A percentile compares a stretch with the other conserved stretches of the same genome.
Evolutionary conservation across 2,888 invertebrate genomes (phyloP).

Genomic region (Ariolimax columbianus): DNA sequence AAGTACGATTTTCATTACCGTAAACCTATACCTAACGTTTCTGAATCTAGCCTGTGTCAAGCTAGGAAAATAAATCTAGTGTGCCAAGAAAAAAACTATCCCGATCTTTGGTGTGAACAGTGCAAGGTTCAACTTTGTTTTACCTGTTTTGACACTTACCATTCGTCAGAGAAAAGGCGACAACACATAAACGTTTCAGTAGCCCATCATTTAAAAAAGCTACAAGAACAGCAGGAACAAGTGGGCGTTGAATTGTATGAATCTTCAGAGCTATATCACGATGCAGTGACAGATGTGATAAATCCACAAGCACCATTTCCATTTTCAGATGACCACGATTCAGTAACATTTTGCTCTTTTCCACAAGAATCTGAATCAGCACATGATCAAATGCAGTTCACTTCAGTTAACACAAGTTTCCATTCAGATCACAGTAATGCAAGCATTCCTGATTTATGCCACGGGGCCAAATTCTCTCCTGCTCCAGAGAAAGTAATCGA

Average conservation of each 20-base stretch:
- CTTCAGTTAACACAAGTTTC: constrained; percentile 60
- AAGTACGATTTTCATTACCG: constrained; percentile 74
- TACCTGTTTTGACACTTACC: constrained; percentile 74
- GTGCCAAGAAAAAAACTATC: constrained; percentile 75
- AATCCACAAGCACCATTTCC: constrained; percentile 67
- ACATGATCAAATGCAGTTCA: constrained; percentile 49
- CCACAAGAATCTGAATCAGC: constrained; percentile 61
- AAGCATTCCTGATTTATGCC: constrained; percentile 67
- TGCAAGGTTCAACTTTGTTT: constrained; percentile 75
- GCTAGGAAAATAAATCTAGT: constrained; percentile 49
- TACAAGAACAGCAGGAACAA: constrained; percentile 57
- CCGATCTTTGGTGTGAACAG: constrained; percentile 76
- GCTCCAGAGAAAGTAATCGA: not conserved
- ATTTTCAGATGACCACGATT: constrained; percentile 63
- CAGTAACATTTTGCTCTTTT: constrained; percentile 72
- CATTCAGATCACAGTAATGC: constrained; percentile 64
- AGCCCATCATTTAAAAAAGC: constrained; percentile 55
- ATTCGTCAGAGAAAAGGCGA: constrained; percentile 54
- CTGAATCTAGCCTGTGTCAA: constrained; percentile 73
- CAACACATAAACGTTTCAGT: constrained; percentile 60
- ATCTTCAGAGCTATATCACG: constrained; percentile 52
- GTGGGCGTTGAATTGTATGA: constrained; percentile 45
- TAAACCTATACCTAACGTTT: constrained; percentile 64
- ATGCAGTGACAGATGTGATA: constrained; percentile 56
- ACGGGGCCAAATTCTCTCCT: constrained; percentile 37